phyloP scores from a whole-genome alignment of 2,888 invertebrate species.

The Troglohyphantes excavatus region DNA sequence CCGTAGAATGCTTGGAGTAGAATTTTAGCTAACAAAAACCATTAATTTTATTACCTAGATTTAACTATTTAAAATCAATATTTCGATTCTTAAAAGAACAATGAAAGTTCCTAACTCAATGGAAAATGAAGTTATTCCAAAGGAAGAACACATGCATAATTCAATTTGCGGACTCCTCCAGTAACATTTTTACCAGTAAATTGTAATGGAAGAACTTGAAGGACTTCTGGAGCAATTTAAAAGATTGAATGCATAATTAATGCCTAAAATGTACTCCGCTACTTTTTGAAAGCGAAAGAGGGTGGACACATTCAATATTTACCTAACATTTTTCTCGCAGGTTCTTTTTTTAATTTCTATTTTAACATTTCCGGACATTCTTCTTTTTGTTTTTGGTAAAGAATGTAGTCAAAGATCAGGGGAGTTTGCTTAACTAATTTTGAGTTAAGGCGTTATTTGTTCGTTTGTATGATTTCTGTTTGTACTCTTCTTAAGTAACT shows the following conservation, averaged over 20 bases:
- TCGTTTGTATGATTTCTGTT: too few relatives aligned
- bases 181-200: neutral
- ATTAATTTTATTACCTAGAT: too few relatives aligned
- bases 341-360: neutral
- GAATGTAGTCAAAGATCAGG: neutral
- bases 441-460: neutral
- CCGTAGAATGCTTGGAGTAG: too few relatives aligned
- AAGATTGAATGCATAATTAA: conserved; percentile 37
- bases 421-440: neutral
- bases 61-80: too few relatives aligned
- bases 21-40: too few relatives aligned
- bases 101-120: too few relatives aligned
- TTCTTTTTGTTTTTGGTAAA: neutral
- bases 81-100: too few relatives aligned
- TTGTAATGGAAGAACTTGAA: neutral
- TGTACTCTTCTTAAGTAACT: too few relatives aligned
- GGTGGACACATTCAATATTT: neutral
- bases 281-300: neutral
- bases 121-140: too few relatives aligned
- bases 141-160: neutral
- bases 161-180: neutral
- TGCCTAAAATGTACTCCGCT: neutral
- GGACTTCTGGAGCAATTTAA: conserved; percentile 9
- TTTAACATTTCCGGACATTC: neutral
- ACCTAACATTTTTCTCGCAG: neutral